Percentiles rank a stretch among this genome's conserved stretches.
These are phyloP conservation scores for Casuarius casuarius DNA, from an alignment of 2,113 vertebrate genomes.

Conservation along the genomic window DNA sequence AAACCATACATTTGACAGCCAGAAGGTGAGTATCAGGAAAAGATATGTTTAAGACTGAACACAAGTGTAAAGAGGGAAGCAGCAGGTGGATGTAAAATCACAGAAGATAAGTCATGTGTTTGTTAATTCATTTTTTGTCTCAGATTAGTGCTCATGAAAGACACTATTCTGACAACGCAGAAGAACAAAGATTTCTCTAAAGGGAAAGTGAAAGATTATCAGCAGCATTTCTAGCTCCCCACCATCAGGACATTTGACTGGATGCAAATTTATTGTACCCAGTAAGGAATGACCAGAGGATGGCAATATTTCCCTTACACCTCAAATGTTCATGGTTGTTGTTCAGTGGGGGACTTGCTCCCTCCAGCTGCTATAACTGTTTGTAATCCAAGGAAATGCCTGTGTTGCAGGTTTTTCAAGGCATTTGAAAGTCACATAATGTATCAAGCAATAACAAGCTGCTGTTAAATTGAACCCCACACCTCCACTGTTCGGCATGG, in stretches of 20 bases:
- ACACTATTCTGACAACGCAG: neutral
- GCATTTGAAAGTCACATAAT: neutral
- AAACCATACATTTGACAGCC: constrained; percentile 38
- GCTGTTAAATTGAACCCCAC: neutral
- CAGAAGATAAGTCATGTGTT: neutral
- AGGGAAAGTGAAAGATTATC: neutral
- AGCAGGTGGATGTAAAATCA: neutral
- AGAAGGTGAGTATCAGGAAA: constrained; percentile 9
- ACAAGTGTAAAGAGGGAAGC: neutral
- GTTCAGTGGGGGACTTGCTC: neutral
- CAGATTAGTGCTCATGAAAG: neutral
- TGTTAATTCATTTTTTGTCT: neutral
- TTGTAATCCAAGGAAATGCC: neutral
- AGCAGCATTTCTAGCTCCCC: neutral
- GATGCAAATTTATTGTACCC: neutral
- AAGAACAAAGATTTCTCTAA: neutral
- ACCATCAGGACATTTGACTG: neutral
- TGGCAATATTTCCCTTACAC: neutral
- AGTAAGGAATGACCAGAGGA: neutral
- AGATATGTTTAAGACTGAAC: neutral
- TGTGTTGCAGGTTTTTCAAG: neutral
- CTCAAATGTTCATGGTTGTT: neutral
- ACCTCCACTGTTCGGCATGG: neutral
- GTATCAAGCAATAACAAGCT: neutral
- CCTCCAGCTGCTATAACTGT: neutral